Conservation (phyloP, 2,113 vertebrate genomes). For the Polypterus bichir region DNA sequence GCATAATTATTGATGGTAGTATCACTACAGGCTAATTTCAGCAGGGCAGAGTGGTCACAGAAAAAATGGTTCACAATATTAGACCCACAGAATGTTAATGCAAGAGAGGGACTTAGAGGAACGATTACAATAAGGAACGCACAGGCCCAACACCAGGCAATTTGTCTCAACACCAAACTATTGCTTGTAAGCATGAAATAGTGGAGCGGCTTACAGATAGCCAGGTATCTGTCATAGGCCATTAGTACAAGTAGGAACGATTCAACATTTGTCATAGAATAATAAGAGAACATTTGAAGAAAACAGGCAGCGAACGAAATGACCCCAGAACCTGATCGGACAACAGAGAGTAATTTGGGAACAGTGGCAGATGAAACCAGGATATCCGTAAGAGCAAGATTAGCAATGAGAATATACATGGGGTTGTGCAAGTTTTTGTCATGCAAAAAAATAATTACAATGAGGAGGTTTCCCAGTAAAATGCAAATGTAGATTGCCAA, state of each 20-base stretch:
- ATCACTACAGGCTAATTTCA: slow-evolving; percentile 28
- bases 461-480: no score
- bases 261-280: slow-evolving; percentile 29
- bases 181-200: slow-evolving; percentile 29
- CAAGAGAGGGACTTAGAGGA: slow-evolving; percentile 26
- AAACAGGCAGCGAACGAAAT: slow-evolving; percentile 29
- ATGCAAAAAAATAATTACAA: no score
- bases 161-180: slow-evolving; percentile 19
- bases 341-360: slow-evolving; percentile 27
- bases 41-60: slow-evolving; percentile 32
- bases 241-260: slow-evolving; percentile 28
- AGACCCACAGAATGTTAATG: slow-evolving; percentile 32
- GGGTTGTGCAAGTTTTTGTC: no score
- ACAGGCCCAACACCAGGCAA: slow-evolving; percentile 22
- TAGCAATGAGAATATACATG: no score
- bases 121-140: slow-evolving; percentile 28
- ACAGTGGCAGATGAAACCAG: slow-evolving; percentile 15
- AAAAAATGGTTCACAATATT: slow-evolving; percentile 32
- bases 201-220: slow-evolving; percentile 31
- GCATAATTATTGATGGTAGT: background rate
- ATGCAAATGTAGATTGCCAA: no score
- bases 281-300: slow-evolving; percentile 37
- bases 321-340: slow-evolving; percentile 19
- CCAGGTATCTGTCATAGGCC: slow-evolving; percentile 34
- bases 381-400: no score